Evolutionary conservation across 1,140 invertebrate genomes (phyloP), one percentile per base, ranked within the genome.

Genomic region (Tetramorium parvispinum): DNA sequence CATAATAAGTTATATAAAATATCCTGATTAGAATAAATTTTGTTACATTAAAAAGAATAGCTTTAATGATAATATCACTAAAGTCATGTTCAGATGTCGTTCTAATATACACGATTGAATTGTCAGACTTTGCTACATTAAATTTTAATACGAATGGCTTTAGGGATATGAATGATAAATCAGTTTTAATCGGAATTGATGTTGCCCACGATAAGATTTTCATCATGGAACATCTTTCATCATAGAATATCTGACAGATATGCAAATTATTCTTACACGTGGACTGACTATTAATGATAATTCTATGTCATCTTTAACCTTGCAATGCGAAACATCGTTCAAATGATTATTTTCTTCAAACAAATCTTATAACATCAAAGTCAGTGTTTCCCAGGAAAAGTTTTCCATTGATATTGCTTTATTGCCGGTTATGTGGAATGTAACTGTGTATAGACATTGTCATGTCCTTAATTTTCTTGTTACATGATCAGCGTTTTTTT

Each of bases 201-300:
- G 24, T 53, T 66, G 6, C 49, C 2, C 37, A 46, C 43, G 37
- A 59, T 81, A 66, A 55, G 40, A 46, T 81, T 68, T 81, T 59
- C 51, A 66, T 78, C 32, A 27, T 77, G 24, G 11, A 61, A 70
- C 24, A 85, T 81, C 40, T 68, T 81, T 59, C 51, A 66, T 78
- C 21, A 51, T 32, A 43, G 16, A 70, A 68, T 13, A 78, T 70
- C 81, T 70, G 63, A 65, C 46, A 63, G 79, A 85, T 85, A 81
- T 61, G 86, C 32, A 70, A 78, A 70, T 75, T 13, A 53, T 59
- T 77, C 13, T 57, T 46, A 59, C 27, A 32, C 73, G 63, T 49
- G 57, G 43, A 83, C 37, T 86, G 85, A 78, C 82, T 86, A 83
- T 88, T 82, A 86, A 78, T 88, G 82, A 51, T 27, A 53, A 87